Conservation (phyloP, 2,797 vertebrate genomes). For the Poecilia gillii region DNA sequence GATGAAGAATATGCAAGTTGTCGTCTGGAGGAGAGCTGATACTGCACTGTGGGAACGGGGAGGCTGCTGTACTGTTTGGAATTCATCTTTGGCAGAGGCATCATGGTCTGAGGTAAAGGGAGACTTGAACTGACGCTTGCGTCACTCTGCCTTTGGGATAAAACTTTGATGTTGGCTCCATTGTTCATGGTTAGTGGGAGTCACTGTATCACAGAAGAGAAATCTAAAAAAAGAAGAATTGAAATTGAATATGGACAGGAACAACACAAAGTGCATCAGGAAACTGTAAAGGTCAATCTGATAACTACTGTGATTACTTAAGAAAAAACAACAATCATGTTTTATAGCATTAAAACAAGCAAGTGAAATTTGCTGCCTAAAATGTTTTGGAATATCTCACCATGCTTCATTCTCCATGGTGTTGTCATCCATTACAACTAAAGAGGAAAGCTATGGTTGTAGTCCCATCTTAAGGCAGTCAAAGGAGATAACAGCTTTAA, state of each 20-base stretch:
- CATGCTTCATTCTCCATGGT: background rate
- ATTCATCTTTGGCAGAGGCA: slow-evolving; percentile 76
- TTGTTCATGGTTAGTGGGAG: slow-evolving; percentile 76
- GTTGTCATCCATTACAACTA: background rate
- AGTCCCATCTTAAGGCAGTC: background rate
- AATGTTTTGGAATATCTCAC: background rate
- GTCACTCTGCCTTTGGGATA: slow-evolving; percentile 75
- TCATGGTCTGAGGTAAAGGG: slow-evolving; percentile 75
- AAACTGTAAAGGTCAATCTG: background rate
- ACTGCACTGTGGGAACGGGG: slow-evolving; percentile 41
- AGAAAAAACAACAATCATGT: background rate
- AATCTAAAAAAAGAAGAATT: slow-evolving; percentile 41
- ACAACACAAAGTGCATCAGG: background rate
- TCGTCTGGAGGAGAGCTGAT: slow-evolving; percentile 45
- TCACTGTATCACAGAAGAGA: slow-evolving; percentile 21
- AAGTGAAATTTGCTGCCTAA: background rate
- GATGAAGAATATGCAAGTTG: slow-evolving; percentile 50
- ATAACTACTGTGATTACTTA: background rate
- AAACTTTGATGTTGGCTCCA: slow-evolving; percentile 79
- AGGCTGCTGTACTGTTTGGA: slow-evolving; percentile 58
- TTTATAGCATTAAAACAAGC: background rate
- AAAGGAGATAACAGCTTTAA: background rate
- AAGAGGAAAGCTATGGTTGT: background rate
- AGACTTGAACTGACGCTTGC: slow-evolving; percentile 83
- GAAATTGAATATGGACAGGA: slow-evolving; percentile 1